phyloP scores from a whole-genome alignment of 2,888 invertebrate genomes.

The Conus canariensis region DNA sequence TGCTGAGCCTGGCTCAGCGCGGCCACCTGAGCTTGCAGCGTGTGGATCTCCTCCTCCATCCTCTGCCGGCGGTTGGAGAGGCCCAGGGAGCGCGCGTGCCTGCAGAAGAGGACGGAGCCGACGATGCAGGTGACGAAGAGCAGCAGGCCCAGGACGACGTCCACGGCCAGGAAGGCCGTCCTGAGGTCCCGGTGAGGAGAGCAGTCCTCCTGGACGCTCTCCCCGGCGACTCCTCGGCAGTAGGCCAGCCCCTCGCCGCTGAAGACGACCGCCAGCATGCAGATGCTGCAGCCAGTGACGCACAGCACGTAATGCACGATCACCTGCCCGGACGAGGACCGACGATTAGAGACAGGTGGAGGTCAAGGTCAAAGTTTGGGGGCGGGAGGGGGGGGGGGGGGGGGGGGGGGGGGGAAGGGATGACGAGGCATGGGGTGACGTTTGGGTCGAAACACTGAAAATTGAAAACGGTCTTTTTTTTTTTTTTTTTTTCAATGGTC shows the following conservation, averaged over 20 bases:
- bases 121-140: slow-evolving; percentile 24
- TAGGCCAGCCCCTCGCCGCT: neutral
- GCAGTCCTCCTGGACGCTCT: neutral
- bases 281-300: neutral
- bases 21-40: neutral
- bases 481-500: too few relatives aligned
- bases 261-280: neutral
- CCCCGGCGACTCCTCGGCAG: neutral
- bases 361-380: too few relatives aligned
- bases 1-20: neutral
- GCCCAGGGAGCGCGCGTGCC: slow-evolving; percentile 24
- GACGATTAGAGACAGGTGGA: too few relatives aligned
- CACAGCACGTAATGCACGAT: slow-evolving; percentile 4
- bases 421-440: too few relatives aligned
- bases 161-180: neutral
- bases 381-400: too few relatives aligned
- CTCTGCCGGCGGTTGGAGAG: neutral
- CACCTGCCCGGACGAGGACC: neutral
- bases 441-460: too few relatives aligned
- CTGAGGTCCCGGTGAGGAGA: neutral
- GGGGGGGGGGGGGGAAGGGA: too few relatives aligned
- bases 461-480: too few relatives aligned
- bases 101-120: slow-evolving; percentile 32
- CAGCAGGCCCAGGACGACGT: slow-evolving; percentile 6
- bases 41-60: neutral